Base-by-base conservation (phyloP, 2,888 invertebrate genomes). In the Auanema sp. region DNA sequence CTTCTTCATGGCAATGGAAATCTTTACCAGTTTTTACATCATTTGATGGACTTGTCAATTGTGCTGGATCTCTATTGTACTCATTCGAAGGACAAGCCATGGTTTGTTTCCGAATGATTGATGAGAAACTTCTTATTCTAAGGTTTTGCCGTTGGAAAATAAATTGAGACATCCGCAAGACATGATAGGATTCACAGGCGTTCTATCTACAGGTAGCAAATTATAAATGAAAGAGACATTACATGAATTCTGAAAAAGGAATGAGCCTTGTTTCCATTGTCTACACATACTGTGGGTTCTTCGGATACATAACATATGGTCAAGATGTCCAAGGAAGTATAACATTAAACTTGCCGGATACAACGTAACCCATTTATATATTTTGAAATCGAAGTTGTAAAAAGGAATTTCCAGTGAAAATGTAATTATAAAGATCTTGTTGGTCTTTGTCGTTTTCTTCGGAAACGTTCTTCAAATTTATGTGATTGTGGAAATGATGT, bases 141-240 rank as follows among this genome's bases (percentile, higher is more conserved):
- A 92, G 92, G 90, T 94, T n/a, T 86, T 96, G 67, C 95, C 96
- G 0, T 85, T 96, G 76, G 92, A 93, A 86, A 92, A 92, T 83
- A 90, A 92, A 83, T 94, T 96, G 93, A 89, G 89, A 82, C 89
- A 89, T 2, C 92, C 92, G 0, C 89, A 90, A 83, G 91, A 90
- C 80, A 92, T 93, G 85, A 89, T 90, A 10, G 92, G 92, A 3
- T 89, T 88, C 86, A 90, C 89, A 24, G 93, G 93, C 0, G 92
- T 92, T 0, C 86, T 94, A 0, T 92, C 92, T 81, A 91, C 91
- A 0, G 55, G 55, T 54, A 54, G 41, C 8, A 54, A 40, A 16
- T 25, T 18, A 10, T 3, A 21, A 16, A 21, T 3, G 4, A 47
- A 47, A 5, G 47, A 18, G 43, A 5, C 47, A n/a, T 54, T 14